Evolutionary conservation across 2,888 invertebrate genomes (phyloP), one percentile per base, ranked within the genome.

Genomic region (Amphipoea oculea): DNA sequence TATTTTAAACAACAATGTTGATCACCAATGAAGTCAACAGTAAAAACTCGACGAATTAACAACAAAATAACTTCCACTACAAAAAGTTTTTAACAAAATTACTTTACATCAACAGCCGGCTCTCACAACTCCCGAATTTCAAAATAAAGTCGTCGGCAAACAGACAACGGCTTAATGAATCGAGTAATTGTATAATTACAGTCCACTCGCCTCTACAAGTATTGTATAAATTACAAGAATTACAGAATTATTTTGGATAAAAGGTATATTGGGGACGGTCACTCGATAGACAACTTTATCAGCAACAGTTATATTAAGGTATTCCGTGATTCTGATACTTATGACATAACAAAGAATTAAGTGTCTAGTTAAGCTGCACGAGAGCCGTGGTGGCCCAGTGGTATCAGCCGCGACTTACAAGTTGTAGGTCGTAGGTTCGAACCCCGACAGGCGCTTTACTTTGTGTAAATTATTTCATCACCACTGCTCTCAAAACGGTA

Each of bases 121-220:
- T 54, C 66, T 65, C 36, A 65, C 63, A 72, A 29, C 48, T 63
- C n/a, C 51, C n/a, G 48, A 77, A 86, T 74, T 81, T 66, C 63
- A 69, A 63, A 65, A 85, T 85, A 76, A 81, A 86, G 73, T 20
- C 73, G 60, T n/a, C 11, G n/a, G 48, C 62, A n/a, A 81, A 68
- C 82, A 65, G 62, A 29, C 66, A 42, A 60, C 62, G 63, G 79
- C 65, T 89, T 85, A 91, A 91, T 88, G 90, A 86, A 81, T 81
- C 88, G 86, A 63, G 85, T 90, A 90, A 92, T 91, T 91, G 87
- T 87, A 84, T 89, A 88, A 90, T 91, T 88, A 88, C 84, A 84
- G 74, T 77, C 78, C 82, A 78, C 76, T 77, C 75, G 80, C 72
- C 75, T 70, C 20, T 77, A 20, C 65, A 67, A 77, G 51, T 69